Evolutionary conservation across 1,140 invertebrate genomes (phyloP).

Genomic region (Drosophila pseudoananassae): DNA sequence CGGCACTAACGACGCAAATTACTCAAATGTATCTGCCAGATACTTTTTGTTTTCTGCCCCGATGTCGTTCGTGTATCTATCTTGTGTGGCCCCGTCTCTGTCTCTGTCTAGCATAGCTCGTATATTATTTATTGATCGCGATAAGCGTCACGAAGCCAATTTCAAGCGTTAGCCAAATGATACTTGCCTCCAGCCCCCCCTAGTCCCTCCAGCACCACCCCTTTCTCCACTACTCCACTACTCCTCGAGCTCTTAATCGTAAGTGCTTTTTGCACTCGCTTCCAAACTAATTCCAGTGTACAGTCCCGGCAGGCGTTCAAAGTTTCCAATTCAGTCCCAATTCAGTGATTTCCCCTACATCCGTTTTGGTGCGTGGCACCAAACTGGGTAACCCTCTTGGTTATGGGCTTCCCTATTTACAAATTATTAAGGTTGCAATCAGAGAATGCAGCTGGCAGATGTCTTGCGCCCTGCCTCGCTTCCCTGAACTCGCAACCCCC

Average conservation of each 20-base stretch:
- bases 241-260: slow-evolving; percentile 32
- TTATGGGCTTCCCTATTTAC: slow-evolving; percentile 18
- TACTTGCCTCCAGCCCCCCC: slow-evolving; percentile 31
- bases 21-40: slow-evolving; percentile 81
- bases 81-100: slow-evolving; percentile 5
- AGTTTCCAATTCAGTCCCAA: slow-evolving; percentile 13
- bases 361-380: slow-evolving; percentile 70
- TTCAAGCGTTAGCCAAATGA: slow-evolving; percentile 76
- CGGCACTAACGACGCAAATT: slow-evolving; percentile 81
- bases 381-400: slow-evolving; percentile 27
- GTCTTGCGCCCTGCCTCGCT: slow-evolving; percentile 28
- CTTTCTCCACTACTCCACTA: not conserved
- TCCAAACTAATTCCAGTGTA: slow-evolving; percentile 28
- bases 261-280: slow-evolving; percentile 58
- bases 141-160: slow-evolving; percentile 82
- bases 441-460: slow-evolving; percentile 67
- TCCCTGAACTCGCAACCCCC: slow-evolving; percentile 54
- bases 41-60: slow-evolving; percentile 70
- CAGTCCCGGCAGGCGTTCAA: slow-evolving; percentile 20
- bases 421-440: slow-evolving; percentile 64
- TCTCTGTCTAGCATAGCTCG: slow-evolving; percentile 55
- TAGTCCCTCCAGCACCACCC: not conserved
- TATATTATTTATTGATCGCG: slow-evolving; percentile 83
- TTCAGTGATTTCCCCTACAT: slow-evolving; percentile 61
- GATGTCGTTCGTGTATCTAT: slow-evolving; percentile 59